phyloP scores from a whole-genome alignment of 2,888 invertebrate genomes.

The Octonoba sinensis region DNA sequence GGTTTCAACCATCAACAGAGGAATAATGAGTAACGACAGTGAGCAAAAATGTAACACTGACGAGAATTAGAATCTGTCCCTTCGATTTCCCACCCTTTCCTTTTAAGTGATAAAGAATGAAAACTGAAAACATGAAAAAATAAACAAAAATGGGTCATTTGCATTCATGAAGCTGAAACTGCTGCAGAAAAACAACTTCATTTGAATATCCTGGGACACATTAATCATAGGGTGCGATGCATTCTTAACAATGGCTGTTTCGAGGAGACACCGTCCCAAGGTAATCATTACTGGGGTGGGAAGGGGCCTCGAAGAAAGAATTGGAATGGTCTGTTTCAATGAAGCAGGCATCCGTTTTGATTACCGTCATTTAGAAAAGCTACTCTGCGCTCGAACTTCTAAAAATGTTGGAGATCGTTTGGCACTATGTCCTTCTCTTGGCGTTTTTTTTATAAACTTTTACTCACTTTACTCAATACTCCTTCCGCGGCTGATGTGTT shows the following conservation, averaged over 20 bases:
- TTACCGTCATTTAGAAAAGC: constrained; percentile 54
- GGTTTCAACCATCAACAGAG: no score
- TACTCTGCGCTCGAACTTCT: background rate
- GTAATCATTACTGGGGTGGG: constrained; percentile 44
- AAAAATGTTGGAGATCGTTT: no score
- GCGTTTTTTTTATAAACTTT: no score
- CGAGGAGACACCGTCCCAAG: constrained; percentile 3
- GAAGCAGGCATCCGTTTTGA: constrained; percentile 49
- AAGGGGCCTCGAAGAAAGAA: constrained; percentile 8
- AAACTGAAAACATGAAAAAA: background rate
- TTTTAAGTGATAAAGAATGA: no score
- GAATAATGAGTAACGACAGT: no score
- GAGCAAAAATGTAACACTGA: no score
- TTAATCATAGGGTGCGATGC: constrained; percentile 43
- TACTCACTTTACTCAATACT: no score
- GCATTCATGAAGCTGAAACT: constrained; percentile 57
- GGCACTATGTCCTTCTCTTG: no score
- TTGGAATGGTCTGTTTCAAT: constrained; percentile 17
- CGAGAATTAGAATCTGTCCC: no score
- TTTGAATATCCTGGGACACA: constrained; percentile 49
- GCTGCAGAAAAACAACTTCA: constrained; percentile 44
- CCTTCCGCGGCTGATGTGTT: no score
- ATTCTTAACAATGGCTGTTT: constrained; percentile 40
- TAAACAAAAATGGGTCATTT: constrained; percentile 24
- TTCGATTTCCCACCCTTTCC: no score